phyloP scores from a whole-genome alignment of 2,113 vertebrate genomes.

The Lepisosteus osseus region DNA sequence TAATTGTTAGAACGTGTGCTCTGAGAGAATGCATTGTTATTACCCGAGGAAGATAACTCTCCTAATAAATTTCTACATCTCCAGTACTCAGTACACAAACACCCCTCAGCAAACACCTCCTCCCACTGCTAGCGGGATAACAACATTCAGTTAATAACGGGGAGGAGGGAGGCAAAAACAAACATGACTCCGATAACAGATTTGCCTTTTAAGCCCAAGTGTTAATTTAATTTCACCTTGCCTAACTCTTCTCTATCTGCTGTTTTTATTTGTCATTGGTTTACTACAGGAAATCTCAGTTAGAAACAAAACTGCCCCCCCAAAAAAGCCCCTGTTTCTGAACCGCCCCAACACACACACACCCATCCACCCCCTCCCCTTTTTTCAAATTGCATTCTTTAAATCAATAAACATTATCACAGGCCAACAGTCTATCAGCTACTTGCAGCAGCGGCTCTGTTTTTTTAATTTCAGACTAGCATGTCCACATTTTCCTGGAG shows the following conservation, averaged over 20 bases:
- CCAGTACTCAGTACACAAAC: slow-evolving; percentile 29
- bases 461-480: slow-evolving; percentile 54
- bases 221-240: slow-evolving; percentile 29
- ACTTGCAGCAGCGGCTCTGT: slow-evolving; percentile 55
- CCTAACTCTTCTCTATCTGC: neutral
- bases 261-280: neutral
- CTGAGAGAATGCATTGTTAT: slow-evolving; percentile 13
- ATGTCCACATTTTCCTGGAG: slow-evolving; percentile 50
- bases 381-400: slow-evolving; percentile 12
- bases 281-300: neutral
- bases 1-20: slow-evolving; percentile 41
- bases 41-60: slow-evolving; percentile 18
- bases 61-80: slow-evolving; percentile 35
- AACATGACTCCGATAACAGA: slow-evolving; percentile 52
- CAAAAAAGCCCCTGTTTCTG: slow-evolving; percentile 34
- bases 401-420: slow-evolving; percentile 75
- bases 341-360: slow-evolving; percentile 2
- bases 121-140: slow-evolving; percentile 46
- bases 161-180: slow-evolving; percentile 36
- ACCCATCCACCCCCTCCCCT: slow-evolving; percentile 38
- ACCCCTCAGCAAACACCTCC: slow-evolving; percentile 49
- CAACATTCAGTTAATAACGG: slow-evolving; percentile 41
- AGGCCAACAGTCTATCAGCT: slow-evolving; percentile 64
- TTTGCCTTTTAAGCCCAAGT: slow-evolving; percentile 40
- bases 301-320: slow-evolving; percentile 17